Percentiles rank a stretch among this genome's conserved stretches.
Conservation (phyloP, 2,797 vertebrate genomes). For the Peromyscus aztecus region DNA sequence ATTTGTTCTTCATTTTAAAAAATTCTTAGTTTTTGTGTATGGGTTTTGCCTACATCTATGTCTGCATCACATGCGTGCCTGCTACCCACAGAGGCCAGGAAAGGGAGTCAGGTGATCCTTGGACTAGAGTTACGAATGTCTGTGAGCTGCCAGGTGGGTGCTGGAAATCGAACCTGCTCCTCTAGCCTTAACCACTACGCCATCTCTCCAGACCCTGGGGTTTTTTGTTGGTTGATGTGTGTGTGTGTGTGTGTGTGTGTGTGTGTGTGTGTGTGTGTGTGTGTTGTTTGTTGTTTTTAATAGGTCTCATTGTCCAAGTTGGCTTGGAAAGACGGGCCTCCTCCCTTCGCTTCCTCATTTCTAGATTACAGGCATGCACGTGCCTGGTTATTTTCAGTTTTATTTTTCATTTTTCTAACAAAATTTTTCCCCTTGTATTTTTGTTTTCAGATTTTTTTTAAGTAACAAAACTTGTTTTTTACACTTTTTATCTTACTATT, state of each 20-base stretch:
- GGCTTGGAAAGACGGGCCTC: background rate
- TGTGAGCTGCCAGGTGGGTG: background rate
- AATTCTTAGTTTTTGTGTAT: background rate
- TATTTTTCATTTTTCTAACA: background rate
- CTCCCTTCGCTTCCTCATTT: background rate
- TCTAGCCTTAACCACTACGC: background rate
- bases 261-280: no score
- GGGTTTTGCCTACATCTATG: background rate
- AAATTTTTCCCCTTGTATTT: background rate
- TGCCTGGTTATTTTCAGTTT: background rate
- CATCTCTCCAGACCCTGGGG: background rate
- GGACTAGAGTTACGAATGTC: background rate
- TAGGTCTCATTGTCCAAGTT: background rate
- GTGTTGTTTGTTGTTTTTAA: background rate
- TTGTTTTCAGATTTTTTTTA: background rate
- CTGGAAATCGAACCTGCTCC: background rate
- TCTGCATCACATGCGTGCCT: no score
- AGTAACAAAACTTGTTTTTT: background rate
- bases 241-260: background rate
- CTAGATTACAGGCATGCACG: background rate
- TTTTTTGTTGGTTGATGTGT: background rate
- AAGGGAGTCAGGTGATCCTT: background rate
- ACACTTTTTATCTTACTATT: background rate
- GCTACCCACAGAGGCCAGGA: background rate
- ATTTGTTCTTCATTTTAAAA: background rate